Evolutionary conservation across 2,888 invertebrate species (phyloP).

Genomic region (Griposia aprilina): DNA sequence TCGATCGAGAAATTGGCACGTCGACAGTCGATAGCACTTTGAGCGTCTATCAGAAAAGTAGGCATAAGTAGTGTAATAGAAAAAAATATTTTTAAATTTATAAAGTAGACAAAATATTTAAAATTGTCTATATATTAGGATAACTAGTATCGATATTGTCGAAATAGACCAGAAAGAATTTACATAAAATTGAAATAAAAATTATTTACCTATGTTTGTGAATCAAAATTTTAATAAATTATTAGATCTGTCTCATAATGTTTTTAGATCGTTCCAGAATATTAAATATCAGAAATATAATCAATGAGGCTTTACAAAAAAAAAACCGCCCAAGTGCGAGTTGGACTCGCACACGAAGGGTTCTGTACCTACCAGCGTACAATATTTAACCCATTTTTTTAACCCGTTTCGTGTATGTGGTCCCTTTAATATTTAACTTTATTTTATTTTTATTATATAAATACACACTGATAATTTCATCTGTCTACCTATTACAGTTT

Average conservation of each 20-base stretch:
- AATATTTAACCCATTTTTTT: no score
- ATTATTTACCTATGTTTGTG: slow-evolving; percentile 10
- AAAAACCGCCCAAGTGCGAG: not conserved
- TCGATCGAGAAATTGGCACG: no score
- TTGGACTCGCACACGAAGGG: no score
- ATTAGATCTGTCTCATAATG: slow-evolving; percentile 2
- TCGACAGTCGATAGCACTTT: slow-evolving; percentile 7
- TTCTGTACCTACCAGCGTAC: no score
- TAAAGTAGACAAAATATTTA: slow-evolving; percentile 61
- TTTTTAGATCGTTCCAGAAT: slow-evolving; percentile 22
- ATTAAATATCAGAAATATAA: slow-evolving; percentile 21
- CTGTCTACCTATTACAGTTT: no score
- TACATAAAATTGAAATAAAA: slow-evolving; percentile 17
- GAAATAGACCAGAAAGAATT: slow-evolving; percentile 35
- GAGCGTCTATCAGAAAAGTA: slow-evolving; percentile 49
- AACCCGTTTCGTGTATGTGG: no score
- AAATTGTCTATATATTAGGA: slow-evolving; percentile 54
- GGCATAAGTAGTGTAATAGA: slow-evolving; percentile 62
- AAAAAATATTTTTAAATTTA: slow-evolving; percentile 68
- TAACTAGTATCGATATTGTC: slow-evolving; percentile 39
- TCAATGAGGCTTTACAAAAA: slow-evolving; percentile 12
- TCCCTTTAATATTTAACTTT: no score
- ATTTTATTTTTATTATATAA: no score
- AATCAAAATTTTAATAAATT: slow-evolving; percentile 29
- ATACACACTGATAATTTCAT: no score